Conservation (phyloP, 1,140 invertebrate genomes). For the Trichomalopsis sarcophagae region DNA sequence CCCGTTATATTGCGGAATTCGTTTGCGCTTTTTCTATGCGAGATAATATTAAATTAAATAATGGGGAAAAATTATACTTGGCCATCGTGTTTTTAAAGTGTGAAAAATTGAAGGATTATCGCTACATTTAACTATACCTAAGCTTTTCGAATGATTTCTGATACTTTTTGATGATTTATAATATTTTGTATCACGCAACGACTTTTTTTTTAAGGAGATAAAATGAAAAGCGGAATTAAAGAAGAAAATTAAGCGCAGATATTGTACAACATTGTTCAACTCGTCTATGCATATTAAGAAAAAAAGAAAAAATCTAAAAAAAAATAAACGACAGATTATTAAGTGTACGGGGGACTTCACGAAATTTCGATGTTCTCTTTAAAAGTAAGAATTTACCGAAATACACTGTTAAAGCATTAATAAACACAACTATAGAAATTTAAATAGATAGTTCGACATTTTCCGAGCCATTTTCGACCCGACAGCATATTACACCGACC, state of each 20-base stretch:
- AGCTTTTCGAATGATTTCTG: not conserved
- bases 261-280: slow-evolving; percentile 43
- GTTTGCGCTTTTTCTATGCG: slow-evolving; percentile 29
- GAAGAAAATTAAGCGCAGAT: slow-evolving; percentile 8
- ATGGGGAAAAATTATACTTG: slow-evolving; percentile 1
- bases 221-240: not conserved
- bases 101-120: not conserved
- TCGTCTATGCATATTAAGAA: slow-evolving; percentile 38
- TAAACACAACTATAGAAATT: slow-evolving; percentile 47
- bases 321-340: slow-evolving; percentile 33
- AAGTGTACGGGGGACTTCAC: slow-evolving; percentile 32
- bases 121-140: not conserved
- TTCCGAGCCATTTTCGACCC: slow-evolving; percentile 49
- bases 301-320: slow-evolving; percentile 31
- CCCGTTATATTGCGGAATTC: not conserved
- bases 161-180: not conserved
- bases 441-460: slow-evolving; percentile 49
- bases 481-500: slow-evolving; percentile 19
- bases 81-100: not conserved
- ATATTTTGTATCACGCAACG: not conserved
- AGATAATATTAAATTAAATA: not conserved
- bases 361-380: slow-evolving; percentile 47
- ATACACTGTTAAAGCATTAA: slow-evolving; percentile 49
- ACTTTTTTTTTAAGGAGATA: not conserved
- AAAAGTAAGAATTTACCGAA: slow-evolving; percentile 41